These are phyloP conservation scores for Lottia gigantea DNA, from an alignment of 2,888 invertebrate genomes.

Conservation along the genomic window DNA sequence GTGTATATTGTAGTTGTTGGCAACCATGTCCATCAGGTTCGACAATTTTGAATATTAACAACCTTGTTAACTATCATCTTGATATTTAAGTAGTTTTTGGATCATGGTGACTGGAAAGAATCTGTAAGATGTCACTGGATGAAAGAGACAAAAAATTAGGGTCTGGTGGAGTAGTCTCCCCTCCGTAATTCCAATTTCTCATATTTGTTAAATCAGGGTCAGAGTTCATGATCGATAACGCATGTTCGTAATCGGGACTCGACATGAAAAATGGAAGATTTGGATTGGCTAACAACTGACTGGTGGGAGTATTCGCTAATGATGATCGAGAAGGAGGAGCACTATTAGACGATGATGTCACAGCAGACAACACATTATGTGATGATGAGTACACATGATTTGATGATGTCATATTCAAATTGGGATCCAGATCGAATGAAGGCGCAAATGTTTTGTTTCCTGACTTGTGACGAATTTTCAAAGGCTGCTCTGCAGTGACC, in stretches of 20 bases:
- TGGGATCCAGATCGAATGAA: neutral
- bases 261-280: neutral
- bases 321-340: neutral
- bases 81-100: neutral
- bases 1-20: too few relatives aligned
- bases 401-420: neutral
- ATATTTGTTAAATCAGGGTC: conserved; percentile 1
- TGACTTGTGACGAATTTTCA: neutral
- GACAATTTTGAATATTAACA: too few relatives aligned
- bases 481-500: neutral
- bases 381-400: too few relatives aligned
- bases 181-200: neutral
- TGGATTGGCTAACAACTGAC: neutral
- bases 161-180: neutral
- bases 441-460: neutral
- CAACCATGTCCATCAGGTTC: too few relatives aligned
- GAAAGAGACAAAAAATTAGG: neutral
- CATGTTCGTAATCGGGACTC: neutral
- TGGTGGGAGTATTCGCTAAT: neutral
- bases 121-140: neutral
- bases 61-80: too few relatives aligned
- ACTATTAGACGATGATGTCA: neutral
- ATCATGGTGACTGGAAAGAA: neutral
- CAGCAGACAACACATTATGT: too few relatives aligned
- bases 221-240: neutral